These are phyloP conservation scores for Corvus moneduloides DNA, from an alignment of 2,113 vertebrate species.

Conservation along the genomic window DNA sequence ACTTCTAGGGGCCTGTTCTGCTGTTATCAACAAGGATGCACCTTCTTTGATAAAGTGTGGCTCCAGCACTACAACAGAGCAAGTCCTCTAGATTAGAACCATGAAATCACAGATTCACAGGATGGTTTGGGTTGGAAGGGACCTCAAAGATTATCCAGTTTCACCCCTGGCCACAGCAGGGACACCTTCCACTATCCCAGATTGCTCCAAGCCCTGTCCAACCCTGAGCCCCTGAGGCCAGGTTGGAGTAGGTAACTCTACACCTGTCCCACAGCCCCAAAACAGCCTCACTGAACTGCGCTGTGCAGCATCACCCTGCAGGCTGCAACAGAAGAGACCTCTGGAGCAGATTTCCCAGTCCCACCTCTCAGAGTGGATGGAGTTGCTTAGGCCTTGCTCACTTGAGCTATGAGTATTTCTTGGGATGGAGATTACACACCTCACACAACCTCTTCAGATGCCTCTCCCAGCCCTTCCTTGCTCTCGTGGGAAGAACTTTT, in stretches of 20 bases:
- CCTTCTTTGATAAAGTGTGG: neutral
- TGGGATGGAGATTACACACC: neutral
- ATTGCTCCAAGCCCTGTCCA: neutral
- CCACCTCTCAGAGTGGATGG: neutral
- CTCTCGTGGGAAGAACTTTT: neutral
- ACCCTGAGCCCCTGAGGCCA: neutral
- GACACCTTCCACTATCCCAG: neutral
- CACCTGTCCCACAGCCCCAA: neutral
- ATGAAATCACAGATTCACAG: neutral
- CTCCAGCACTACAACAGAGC: neutral
- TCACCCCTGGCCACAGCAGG: neutral
- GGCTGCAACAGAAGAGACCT: neutral
- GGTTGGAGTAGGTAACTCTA: neutral
- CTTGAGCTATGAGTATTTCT: neutral
- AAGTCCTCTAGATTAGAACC: neutral
- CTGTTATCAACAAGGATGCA: neutral
- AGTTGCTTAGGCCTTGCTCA: neutral
- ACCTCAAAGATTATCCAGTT: neutral
- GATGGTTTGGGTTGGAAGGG: neutral
- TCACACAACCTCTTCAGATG: neutral
- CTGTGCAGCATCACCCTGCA: rapidly evolving
- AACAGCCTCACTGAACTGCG: neutral
- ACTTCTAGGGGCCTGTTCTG: neutral
- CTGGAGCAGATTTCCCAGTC: neutral
- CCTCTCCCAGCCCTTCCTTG: neutral